A percentile compares a stretch with the other conserved stretches of the same genome.
phyloP scores from a whole-genome alignment of 2,113 vertebrate genomes.

The Chroicocephalus ridibundus region DNA sequence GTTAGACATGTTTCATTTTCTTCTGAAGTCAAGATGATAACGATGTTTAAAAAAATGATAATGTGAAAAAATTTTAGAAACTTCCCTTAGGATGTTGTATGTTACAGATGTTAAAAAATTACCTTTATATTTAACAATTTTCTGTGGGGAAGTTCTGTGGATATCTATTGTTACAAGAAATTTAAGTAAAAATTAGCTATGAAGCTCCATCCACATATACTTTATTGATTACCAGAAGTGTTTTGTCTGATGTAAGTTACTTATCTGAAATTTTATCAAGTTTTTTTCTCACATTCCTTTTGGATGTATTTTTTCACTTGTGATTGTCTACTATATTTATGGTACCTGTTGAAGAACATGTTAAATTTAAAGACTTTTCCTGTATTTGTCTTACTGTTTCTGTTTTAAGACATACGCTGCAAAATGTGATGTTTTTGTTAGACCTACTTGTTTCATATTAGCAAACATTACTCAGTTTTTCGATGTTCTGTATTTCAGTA shows the following conservation, averaged over 20 bases:
- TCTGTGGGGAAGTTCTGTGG: background rate
- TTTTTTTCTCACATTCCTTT: background rate
- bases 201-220: background rate
- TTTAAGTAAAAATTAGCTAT: background rate
- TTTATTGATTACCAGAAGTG: background rate
- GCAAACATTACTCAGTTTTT: background rate
- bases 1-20: background rate
- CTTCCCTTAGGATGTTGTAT: background rate
- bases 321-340: background rate
- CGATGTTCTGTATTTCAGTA: background rate
- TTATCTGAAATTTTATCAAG: background rate
- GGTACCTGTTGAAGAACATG: background rate
- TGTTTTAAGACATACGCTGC: background rate
- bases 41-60: background rate
- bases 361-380: background rate
- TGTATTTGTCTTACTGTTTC: background rate
- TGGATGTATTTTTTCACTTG: background rate
- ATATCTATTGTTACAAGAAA: background rate
- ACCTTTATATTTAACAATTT: background rate
- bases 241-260: background rate
- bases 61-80: background rate
- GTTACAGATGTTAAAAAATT: background rate
- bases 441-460: background rate
- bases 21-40: background rate
- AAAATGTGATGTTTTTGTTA: background rate